A percentile compares a stretch with the other conserved stretches of the same genome.
Evolutionary conservation across 2,113 vertebrate genomes (phyloP).

Genomic region (Solea solea): DNA sequence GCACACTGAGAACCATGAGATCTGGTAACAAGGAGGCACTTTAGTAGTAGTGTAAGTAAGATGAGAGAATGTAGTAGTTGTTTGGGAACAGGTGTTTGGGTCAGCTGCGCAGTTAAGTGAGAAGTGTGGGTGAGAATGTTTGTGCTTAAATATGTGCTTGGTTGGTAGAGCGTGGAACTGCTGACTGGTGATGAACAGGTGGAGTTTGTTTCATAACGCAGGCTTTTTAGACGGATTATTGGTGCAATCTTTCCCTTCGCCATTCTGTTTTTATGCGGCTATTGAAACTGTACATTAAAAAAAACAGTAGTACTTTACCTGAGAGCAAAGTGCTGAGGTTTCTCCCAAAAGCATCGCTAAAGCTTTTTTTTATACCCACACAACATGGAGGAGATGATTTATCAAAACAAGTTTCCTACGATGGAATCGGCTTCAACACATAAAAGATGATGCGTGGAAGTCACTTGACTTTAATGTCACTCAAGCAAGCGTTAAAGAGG

Average conservation of each 20-base stretch:
- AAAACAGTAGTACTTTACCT: too few species aligned
- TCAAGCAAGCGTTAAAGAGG: background rate
- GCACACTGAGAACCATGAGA: conserved; percentile 11
- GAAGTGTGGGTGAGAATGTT: conserved; percentile 14
- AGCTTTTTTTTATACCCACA: too few species aligned
- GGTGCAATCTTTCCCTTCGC: background rate
- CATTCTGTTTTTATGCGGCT: background rate
- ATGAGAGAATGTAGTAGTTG: conserved; percentile 11
- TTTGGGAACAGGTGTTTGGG: conserved; percentile 11
- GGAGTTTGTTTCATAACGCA: background rate
- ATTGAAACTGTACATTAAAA: too few species aligned
- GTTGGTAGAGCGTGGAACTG: background rate
- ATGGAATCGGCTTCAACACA: too few species aligned
- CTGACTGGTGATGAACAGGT: conserved; percentile 1
- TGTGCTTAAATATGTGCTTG: background rate
- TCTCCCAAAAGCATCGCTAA: too few species aligned
- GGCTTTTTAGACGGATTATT: conserved; percentile 1
- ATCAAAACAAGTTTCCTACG: background rate
- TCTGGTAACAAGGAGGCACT: conserved; percentile 15
- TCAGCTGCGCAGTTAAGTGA: conserved; percentile 23
- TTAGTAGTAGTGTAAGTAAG: conserved; percentile 4
- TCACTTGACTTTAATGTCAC: background rate
- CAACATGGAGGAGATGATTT: too few species aligned
- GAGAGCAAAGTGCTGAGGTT: too few species aligned
- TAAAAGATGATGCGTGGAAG: background rate